A percentile compares a stretch with the other conserved stretches of the same genome.
Conservation (phyloP, 2,797 vertebrate species). For the Melanotaenia nigrans region DNA sequence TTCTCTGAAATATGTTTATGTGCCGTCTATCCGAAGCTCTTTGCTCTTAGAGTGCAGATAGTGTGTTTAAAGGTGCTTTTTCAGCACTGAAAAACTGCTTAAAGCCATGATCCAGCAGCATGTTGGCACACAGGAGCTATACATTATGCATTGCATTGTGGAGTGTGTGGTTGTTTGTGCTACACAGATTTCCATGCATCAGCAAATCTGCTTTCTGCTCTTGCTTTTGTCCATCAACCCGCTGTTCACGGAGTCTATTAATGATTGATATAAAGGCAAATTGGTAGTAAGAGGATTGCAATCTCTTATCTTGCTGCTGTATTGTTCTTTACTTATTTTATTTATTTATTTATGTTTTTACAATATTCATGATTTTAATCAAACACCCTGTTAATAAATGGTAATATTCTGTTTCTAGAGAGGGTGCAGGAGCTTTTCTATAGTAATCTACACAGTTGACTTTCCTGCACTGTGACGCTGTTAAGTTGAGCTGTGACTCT, state of each 20-base stretch:
- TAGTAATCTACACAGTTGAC: not conserved
- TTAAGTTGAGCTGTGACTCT: constrained; percentile 14
- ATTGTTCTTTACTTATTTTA: constrained; percentile 57
- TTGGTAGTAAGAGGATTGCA: constrained; percentile 80
- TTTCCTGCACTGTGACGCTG: too few species aligned
- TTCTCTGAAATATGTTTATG: not conserved
- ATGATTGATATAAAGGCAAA: constrained; percentile 87
- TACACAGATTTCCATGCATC: constrained; percentile 66
- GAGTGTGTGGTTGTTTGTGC: constrained; percentile 49
- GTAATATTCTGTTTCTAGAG: constrained; percentile 63
- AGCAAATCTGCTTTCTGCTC: constrained; percentile 59
- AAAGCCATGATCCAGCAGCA: constrained; percentile 48
- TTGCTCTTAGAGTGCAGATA: not conserved
- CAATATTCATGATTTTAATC: constrained; percentile 65
- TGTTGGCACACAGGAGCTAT: constrained; percentile 48
- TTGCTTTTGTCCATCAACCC: constrained; percentile 72
- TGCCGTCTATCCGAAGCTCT: constrained; percentile 18
- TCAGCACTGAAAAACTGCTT: constrained; percentile 33
- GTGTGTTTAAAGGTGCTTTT: constrained; percentile 29
- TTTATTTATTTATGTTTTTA: constrained; percentile 58
- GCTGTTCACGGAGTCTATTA: constrained; percentile 83
- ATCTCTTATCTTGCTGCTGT: constrained; percentile 72
- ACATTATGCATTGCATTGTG: constrained; percentile 70
- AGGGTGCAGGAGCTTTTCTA: constrained; percentile 11
- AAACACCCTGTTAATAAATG: constrained; percentile 40